Base-by-base conservation (phyloP, 2,888 invertebrate species). In the Luperina nickerlii region DNA sequence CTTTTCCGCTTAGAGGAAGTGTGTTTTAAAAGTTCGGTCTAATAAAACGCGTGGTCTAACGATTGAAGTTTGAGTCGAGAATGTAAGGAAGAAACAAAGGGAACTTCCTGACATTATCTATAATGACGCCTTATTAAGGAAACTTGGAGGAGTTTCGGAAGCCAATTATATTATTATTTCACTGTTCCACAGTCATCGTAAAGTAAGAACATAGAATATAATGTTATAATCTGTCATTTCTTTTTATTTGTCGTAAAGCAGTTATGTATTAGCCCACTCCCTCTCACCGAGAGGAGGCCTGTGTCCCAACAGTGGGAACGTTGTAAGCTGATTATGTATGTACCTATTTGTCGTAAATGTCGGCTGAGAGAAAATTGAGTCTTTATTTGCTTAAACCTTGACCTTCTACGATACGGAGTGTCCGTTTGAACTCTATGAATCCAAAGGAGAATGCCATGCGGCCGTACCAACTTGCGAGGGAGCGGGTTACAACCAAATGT, bases 1-100 rank as follows among this genome's bases (percentile, higher is more conserved):
- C 70, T 81, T 85, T 48, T 63, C 45, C 74, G 73, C 72, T 80
- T 77, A 69, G 48, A 48, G 62, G 66, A 82, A 83, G 77, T 76
- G 71, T 74, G 74, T 84, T 74, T 86, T 27, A 71, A 83, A 88
- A 90, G 77, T 86, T 88, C 24, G 51, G 63, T 87, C 70, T 79
- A 86, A 88, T 88, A 83, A 88, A 88, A 88, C 79, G 86, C 81
- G 78, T 80, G 84, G 79, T 70, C 51, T 79, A 81, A 89, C 75
- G 88, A 84, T 88, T 88, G 74, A 81, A 88, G 86, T 88, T 89
- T 76, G 72, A 75, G 71, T 70, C 48, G 42, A 70, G 75, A 69
- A 68, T 74, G 78, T 83, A 75, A 72, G 13, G 32, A 27, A 60
- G 71, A 83, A 83, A 76, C 76, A 85, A 85, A 75, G 57, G 45